Evolutionary conservation across 1,140 invertebrate genomes (phyloP), one percentile per base, ranked within the genome.

Genomic region (Vanessa atalanta): DNA sequence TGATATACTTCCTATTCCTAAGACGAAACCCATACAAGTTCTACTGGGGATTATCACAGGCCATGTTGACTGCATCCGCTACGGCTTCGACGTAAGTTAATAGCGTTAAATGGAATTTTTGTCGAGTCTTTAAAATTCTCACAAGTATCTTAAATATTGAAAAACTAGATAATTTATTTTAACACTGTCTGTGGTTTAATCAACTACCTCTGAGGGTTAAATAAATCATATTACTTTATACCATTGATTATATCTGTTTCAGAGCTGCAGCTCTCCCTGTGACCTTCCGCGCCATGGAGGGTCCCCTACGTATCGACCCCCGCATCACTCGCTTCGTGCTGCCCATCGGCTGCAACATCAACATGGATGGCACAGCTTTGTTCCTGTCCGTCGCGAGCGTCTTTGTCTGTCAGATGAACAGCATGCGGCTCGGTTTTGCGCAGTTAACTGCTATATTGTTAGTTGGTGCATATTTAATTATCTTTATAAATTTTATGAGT

Each of bases 191-290:
- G 26, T 4, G 6, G 26, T 2, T 31, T 31, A 31, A 31, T 6
- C 3, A 31, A 31, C 26, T 31, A 4, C 26, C 26, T 31, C 26
- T 31, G 0, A 31, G 26, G 26, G 3, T 31, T 31, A 31, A 31
- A 31, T 31, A 31, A 31, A 31, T 31, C 26, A 31, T 6, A 31
- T 31, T 31, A 31, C 3, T 31, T 31, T 31, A 31, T 6, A 20
- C 20, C 20, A 20, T 31, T 3, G 26, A 31, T 31, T 3, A 4
- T 31, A 31, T 31, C 26, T 31, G 3, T 68, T 65, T n/a, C 92
- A 99, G 98, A 89, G 97, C 98, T 80, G 98, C 98, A 55, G 98
- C 98, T 60, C 94, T 99, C 61, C 98, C 98, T 55, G 95, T 99
- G 61, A 99, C 98, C 60, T 98, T 99, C 92, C 95, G 96, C 63